Evolutionary conservation across 2,888 invertebrate species (phyloP), one percentile per base, ranked within the genome.

Genomic region (Spatulosminthurus flaviceps): DNA sequence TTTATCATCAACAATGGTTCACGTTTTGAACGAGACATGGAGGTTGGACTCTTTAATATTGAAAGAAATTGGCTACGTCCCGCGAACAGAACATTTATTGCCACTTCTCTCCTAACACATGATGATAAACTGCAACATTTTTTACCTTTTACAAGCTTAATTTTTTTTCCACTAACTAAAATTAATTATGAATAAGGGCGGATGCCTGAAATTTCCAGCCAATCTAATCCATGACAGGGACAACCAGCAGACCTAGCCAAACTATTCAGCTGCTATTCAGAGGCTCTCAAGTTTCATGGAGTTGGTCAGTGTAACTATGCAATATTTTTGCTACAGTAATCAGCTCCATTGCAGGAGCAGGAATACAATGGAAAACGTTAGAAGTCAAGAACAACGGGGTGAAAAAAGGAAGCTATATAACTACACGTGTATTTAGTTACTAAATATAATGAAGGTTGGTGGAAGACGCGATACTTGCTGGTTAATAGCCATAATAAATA

Each of bases 181-280:
- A 51, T 13, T 51, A 51, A 51, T 51, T 51, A 51, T 51, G 5
- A 51, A 16, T 51, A 51, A 9, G 51, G 51, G 51, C 51, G 51
- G 51, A 51, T 51, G 51, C 51, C n/a, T n/a, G n/a, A 51, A 51
- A 51, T 51, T 51, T 51, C 51, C 51, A 51, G 51, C 16, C 51
- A 51, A 51, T 51, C 51, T 51, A 51, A 51, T 4, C 51, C 51
- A 5, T 51, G 51, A 51, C 51, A 51, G 51, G n/a, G n/a, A 51
- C 51, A n/a, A 51, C 9, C 5, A 16, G 51, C 41, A 41, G 9
- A 7, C 13, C 13, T 7, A 51, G 51, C n/a, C 16, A 51, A 19
- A 34, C 34, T 9, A 34, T 16, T 9, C 1, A 2, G 51, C n/a
- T 51, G 51, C 7, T 41, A 13, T 41, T 41, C 7, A 41, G 13